These are phyloP conservation scores for Oncorhynchus keta DNA, from an alignment of 2,113 vertebrate genomes.

Conservation along the genomic window DNA sequence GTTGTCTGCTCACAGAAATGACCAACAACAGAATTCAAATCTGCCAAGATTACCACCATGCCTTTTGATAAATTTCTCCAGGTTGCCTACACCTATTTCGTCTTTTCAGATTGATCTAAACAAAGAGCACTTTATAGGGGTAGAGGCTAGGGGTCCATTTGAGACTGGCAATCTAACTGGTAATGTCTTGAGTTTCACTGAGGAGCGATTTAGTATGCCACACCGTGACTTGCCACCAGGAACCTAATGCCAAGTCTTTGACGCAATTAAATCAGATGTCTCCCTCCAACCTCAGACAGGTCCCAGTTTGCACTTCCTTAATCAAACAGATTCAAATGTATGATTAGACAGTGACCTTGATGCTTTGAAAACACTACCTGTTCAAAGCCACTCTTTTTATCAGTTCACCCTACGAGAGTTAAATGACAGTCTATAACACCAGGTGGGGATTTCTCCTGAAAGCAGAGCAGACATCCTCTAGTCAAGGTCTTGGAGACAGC, in stretches of 20 bases:
- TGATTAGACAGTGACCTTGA: slow-evolving; percentile 22
- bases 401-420: not conserved
- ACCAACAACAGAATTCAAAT: no score
- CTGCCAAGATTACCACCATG: no score
- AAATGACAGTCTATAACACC: slow-evolving; percentile 2
- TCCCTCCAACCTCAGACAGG: slow-evolving; percentile 4
- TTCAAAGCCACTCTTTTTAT: slow-evolving; percentile 16
- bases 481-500: slow-evolving; percentile 9
- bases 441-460: not conserved
- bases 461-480: slow-evolving; percentile 1
- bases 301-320: slow-evolving; percentile 26
- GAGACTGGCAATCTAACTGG: no score
- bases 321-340: slow-evolving; percentile 32
- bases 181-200: no score
- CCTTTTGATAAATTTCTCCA: no score
- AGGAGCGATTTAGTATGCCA: slow-evolving; percentile 2
- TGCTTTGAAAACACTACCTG: slow-evolving; percentile 8
- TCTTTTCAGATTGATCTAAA: no score
- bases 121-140: no score
- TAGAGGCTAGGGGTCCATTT: no score
- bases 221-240: not conserved
- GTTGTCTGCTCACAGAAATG: no score
- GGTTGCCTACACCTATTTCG: no score
- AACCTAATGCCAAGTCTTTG: slow-evolving; percentile 29
- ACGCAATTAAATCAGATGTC: slow-evolving; percentile 34